Conservation (phyloP, 2,888 invertebrate species). For the Tillus elongatus region DNA sequence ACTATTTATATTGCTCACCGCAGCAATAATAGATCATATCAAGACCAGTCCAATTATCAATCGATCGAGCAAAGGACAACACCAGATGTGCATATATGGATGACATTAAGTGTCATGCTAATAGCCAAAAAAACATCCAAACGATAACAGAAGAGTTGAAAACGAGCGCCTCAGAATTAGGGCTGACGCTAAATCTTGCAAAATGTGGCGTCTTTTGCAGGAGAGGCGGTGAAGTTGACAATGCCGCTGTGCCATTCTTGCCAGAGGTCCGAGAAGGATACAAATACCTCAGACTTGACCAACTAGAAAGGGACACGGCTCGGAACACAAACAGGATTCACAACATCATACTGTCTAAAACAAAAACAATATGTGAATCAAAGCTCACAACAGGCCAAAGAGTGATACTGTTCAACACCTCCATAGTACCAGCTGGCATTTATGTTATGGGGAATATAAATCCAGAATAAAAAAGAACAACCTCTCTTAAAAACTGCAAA, state of each 20-base stretch:
- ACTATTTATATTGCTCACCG: no score
- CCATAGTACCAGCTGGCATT: background rate
- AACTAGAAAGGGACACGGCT: background rate
- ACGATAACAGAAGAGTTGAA: background rate
- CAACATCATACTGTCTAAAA: background rate
- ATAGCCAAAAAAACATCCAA: background rate
- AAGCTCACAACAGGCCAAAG: background rate
- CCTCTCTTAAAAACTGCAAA: background rate
- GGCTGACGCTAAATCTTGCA: background rate
- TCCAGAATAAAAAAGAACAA: background rate
- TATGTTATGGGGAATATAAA: conserved; percentile 3
- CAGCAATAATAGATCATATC: no score
- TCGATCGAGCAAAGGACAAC: conserved; percentile 6
- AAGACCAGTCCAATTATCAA: no score
- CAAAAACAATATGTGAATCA: background rate
- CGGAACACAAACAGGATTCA: background rate
- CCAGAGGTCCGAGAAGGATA: background rate
- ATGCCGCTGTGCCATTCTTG: background rate
- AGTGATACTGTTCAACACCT: background rate
- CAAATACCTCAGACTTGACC: conserved; percentile 3
- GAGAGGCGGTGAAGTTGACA: background rate
- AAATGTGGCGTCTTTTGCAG: background rate
- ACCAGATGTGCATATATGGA: conserved; percentile 1
- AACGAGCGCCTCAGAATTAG: background rate
- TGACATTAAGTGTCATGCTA: conserved; percentile 3